phyloP scores from a whole-genome alignment of 2,888 invertebrate species.

The Scelioninae gen. 1 region DNA sequence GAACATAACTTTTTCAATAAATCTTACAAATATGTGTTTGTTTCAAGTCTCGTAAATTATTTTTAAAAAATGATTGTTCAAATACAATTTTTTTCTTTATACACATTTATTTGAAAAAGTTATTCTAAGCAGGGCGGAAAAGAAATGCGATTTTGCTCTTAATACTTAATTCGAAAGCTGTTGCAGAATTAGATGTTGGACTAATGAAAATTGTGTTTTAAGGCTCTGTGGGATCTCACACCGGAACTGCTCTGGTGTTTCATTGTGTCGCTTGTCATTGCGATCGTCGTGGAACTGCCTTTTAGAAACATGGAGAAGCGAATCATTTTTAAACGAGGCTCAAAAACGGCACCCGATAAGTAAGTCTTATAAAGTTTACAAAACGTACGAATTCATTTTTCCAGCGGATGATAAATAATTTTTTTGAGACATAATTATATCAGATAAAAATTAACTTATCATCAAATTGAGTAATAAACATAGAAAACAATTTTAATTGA shows the following conservation, averaged over 20 bases:
- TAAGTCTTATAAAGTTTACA: conserved; percentile 21
- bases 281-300: conserved; percentile 76
- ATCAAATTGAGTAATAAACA: too few relatives aligned
- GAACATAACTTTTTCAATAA: neutral
- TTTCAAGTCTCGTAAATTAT: conserved; percentile 30
- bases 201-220: conserved; percentile 28
- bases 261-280: conserved; percentile 72
- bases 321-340: conserved; percentile 67
- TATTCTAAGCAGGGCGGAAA: conserved; percentile 23
- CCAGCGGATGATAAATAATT: too few relatives aligned
- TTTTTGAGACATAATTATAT: too few relatives aligned
- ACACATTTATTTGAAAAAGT: conserved; percentile 8
- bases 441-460: too few relatives aligned
- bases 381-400: conserved; percentile 3
- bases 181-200: conserved; percentile 4
- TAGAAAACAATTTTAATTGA: too few relatives aligned
- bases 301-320: conserved; percentile 76
- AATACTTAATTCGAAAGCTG: conserved; percentile 12
- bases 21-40: conserved; percentile 12
- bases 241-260: conserved; percentile 75
- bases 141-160: conserved; percentile 5
- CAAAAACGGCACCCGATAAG: conserved; percentile 26
- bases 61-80: conserved; percentile 20
- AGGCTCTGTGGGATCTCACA: conserved; percentile 72
- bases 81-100: too few relatives aligned